phyloP scores from a whole-genome alignment of 53 echinoderm and acorn worm genomes.

The Hippasteria phrygiana region DNA sequence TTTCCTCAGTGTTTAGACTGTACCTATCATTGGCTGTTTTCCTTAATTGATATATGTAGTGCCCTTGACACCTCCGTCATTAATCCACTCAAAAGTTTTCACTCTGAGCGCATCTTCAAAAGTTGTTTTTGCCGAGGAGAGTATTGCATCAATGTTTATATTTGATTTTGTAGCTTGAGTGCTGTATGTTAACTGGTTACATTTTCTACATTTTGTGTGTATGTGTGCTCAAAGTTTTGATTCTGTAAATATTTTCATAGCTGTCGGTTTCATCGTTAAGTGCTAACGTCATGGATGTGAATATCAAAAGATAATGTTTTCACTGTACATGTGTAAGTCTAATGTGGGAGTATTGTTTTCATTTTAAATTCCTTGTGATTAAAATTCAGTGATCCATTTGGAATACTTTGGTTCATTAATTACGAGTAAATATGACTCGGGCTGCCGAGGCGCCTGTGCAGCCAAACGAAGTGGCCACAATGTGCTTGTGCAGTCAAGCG shows the following conservation, averaged over 20 bases:
- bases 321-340: background rate
- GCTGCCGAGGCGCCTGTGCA: no score
- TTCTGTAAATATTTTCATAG: constrained; percentile 3
- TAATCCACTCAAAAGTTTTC: constrained; percentile 18
- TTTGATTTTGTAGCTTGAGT: background rate
- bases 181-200: background rate
- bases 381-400: background rate
- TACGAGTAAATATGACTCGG: background rate
- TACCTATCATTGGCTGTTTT: constrained; percentile 31
- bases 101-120: background rate
- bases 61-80: constrained; percentile 39
- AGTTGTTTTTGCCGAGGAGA: background rate
- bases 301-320: background rate
- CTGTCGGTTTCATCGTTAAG: no score
- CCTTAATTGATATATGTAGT: constrained; percentile 47
- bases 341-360: background rate
- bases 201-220: background rate
- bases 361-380: background rate
- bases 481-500: no score
- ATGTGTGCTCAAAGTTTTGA: background rate
- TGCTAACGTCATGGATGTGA: no score
- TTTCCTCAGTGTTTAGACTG: constrained; percentile 36
- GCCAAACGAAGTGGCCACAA: no score
- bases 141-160: constrained; percentile 5
- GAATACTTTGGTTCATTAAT: background rate